Percentiles rank a stretch among this genome's conserved stretches.
These are phyloP conservation scores for Drosophila murphyi DNA, from an alignment of 1,140 invertebrate species.

Conservation along the genomic window DNA sequence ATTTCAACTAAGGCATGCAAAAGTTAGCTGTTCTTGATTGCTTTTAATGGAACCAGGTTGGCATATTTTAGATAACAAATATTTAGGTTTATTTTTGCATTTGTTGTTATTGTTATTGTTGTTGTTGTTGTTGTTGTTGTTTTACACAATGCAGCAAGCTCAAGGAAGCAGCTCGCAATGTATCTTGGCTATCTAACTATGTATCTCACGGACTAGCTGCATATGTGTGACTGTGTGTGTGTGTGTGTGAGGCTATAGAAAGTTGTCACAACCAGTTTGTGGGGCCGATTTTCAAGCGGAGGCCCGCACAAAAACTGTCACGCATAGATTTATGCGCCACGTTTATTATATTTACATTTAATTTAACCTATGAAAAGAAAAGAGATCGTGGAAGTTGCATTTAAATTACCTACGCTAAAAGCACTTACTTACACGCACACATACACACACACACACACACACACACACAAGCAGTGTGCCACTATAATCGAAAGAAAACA, in stretches of 20 bases:
- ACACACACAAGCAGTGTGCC: not conserved
- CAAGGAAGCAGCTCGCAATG: conserved; percentile 66
- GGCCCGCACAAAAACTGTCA: conserved; percentile 63
- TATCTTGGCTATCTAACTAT: conserved; percentile 44
- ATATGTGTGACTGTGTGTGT: conserved; percentile 21
- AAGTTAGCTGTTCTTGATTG: not conserved
- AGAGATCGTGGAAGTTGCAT: conserved; percentile 44
- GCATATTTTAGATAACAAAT: conserved; percentile 70
- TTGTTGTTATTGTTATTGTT: conserved; percentile 58
- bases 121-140: conserved; percentile 42
- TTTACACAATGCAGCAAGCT: conserved; percentile 40
- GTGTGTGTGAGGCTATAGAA: conserved; percentile 71
- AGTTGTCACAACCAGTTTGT: conserved; percentile 82
- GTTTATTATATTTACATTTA: conserved; percentile 81
- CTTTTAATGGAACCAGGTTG: conserved; percentile 70
- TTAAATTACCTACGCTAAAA: conserved; percentile 47
- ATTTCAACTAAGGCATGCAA: not conserved
- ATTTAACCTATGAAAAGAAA: conserved; percentile 62
- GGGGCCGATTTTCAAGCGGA: conserved; percentile 53
- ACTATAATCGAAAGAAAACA: conserved; percentile 82
- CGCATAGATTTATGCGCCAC: conserved; percentile 76
- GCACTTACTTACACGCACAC: conserved; percentile 12
- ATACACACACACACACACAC: conserved; percentile 10
- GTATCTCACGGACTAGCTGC: conserved; percentile 17
- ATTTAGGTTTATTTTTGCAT: conserved; percentile 78